Conservation (phyloP, 1,140 invertebrate species). For the Euborellia annulipes region DNA sequence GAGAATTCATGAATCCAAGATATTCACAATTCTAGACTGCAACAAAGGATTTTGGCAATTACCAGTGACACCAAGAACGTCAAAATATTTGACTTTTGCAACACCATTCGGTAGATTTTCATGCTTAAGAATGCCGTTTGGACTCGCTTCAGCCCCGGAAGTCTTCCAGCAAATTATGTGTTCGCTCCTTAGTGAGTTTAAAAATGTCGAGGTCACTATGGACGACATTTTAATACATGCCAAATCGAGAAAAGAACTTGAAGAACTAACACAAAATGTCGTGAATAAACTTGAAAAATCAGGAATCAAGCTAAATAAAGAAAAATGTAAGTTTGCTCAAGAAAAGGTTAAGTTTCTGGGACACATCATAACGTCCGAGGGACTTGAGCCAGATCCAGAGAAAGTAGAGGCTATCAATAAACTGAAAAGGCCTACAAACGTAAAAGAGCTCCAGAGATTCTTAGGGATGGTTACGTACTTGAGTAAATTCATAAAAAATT, state of each 20-base stretch:
- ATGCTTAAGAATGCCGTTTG: constrained; percentile 20
- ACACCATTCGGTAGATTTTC: constrained; percentile 19
- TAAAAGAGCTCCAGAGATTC: constrained; percentile 12
- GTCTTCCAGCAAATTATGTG: constrained; percentile 19
- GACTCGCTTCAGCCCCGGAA: constrained; percentile 16
- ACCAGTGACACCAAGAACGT: constrained; percentile 1
- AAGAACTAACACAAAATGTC: constrained; percentile 1
- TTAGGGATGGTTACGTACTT: constrained; percentile 19
- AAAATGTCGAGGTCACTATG: constrained; percentile 1
- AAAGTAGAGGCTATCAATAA: constrained; percentile 12
- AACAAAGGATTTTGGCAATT: constrained; percentile 9
- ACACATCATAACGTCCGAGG: constrained; percentile 5
- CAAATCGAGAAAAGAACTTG: background rate
- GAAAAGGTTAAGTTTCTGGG: constrained; percentile 4
- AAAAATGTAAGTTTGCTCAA: background rate
- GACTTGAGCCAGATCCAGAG: constrained; percentile 8
- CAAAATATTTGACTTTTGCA: constrained; percentile 16
- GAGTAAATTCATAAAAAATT: constrained; percentile 6
- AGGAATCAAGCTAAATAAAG: background rate
- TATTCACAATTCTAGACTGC: constrained; percentile 6
- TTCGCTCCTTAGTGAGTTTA: constrained; percentile 12
- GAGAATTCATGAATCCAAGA: constrained; percentile 4
- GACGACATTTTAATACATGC: background rate
- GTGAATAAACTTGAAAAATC: constrained; percentile 1
- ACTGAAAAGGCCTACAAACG: constrained; percentile 13